Percentiles rank a stretch among this genome's conserved stretches.
phyloP scores from a whole-genome alignment of 2,113 vertebrate genomes.

The Sitta europaea region DNA sequence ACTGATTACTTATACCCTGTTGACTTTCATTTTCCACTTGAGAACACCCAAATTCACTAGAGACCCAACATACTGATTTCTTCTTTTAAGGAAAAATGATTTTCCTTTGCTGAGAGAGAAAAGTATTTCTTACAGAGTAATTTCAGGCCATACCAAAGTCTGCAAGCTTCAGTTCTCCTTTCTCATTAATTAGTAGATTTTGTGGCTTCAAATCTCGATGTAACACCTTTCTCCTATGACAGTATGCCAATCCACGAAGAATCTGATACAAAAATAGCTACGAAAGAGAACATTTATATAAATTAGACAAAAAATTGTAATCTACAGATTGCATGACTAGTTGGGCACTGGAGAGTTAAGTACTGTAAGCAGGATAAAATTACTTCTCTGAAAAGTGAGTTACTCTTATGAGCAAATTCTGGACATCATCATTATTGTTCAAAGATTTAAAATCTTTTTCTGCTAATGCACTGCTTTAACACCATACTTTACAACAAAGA shows the following conservation, averaged over 20 bases:
- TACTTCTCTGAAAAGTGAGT: background rate
- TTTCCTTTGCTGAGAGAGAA: background rate
- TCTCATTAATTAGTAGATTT: constrained; percentile 97
- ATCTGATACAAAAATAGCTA: constrained; percentile 98
- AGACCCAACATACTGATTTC: background rate
- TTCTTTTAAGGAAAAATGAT: background rate
- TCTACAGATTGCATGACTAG: background rate
- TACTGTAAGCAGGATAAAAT: background rate
- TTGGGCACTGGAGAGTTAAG: background rate
- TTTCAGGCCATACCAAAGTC: constrained; percentile 86
- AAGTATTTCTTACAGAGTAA: background rate
- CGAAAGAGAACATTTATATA: constrained; percentile 38
- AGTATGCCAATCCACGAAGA: constrained; percentile 94
- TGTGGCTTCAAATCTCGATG: constrained; percentile 97
- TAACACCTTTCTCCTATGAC: constrained; percentile 93
- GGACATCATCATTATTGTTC: background rate
- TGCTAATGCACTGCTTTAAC: background rate
- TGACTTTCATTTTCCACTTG: background rate
- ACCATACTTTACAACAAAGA: background rate
- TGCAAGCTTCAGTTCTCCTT: constrained; percentile 94
- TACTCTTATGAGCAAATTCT: background rate
- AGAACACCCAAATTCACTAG: background rate
- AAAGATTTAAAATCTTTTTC: background rate
- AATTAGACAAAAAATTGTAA: background rate
- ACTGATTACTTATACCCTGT: background rate